A percentile compares a stretch with the other conserved stretches of the same genome.
Evolutionary conservation across 2,797 vertebrate species (phyloP).

Genomic region (Schizothorax lantsangensis): DNA sequence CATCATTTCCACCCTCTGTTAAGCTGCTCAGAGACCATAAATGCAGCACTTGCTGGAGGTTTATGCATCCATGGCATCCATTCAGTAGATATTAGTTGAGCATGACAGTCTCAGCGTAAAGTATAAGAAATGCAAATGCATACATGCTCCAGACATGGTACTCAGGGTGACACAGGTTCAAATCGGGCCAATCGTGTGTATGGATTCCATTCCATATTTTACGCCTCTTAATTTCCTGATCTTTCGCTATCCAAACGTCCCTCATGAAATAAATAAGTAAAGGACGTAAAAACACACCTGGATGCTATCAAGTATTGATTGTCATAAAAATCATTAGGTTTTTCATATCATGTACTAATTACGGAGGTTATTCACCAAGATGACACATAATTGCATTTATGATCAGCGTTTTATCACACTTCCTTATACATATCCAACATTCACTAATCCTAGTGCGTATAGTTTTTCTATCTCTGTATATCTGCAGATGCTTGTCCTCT

Average conservation of each 20-base stretch:
- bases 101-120: not conserved
- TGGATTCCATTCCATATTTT: not conserved
- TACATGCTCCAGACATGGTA: not conserved
- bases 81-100: not conserved
- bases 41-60: constrained; percentile 41
- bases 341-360: constrained; percentile 20
- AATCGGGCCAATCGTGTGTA: not conserved
- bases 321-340: not conserved
- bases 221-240: not conserved
- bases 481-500: constrained; percentile 37
- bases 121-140: constrained; percentile 7
- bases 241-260: not conserved
- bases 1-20: constrained; percentile 40
- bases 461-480: constrained; percentile 32
- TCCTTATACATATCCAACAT: constrained; percentile 4
- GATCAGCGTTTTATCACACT: constrained; percentile 12
- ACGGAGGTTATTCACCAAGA: constrained; percentile 14
- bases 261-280: too few relatives aligned
- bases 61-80: not conserved
- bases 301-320: constrained; percentile 2
- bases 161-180: not conserved
- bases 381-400: constrained; percentile 8
- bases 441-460: constrained; percentile 1
- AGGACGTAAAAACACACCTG: not conserved
- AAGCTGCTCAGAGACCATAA: constrained; percentile 33